Percentiles rank a stretch among this genome's conserved stretches.
These are phyloP conservation scores for Steatornis caripensis DNA, from an alignment of 2,113 vertebrate species.

Conservation along the genomic window DNA sequence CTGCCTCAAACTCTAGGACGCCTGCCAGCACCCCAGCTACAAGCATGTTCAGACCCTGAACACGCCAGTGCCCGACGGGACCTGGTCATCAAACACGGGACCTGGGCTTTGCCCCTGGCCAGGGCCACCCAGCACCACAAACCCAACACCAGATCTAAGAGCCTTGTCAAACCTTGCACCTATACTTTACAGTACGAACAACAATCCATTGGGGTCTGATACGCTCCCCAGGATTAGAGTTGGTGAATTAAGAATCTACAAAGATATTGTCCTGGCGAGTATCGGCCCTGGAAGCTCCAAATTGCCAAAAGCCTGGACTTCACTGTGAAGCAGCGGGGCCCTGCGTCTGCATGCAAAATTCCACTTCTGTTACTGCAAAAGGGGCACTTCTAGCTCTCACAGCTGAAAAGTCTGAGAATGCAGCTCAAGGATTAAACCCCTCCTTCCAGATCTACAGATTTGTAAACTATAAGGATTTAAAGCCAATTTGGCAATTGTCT, in stretches of 20 bases:
- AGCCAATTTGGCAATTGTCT: neutral
- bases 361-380: conserved; percentile 10
- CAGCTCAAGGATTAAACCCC: neutral
- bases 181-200: neutral
- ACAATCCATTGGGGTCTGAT: accelerated
- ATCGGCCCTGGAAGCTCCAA: neutral
- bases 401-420: neutral
- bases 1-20: neutral
- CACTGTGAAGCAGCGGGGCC: neutral
- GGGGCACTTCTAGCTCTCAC: neutral
- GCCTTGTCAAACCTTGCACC: neutral
- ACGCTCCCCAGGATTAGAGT: neutral
- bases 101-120: neutral
- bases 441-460: neutral
- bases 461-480: neutral
- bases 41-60: neutral
- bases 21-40: neutral
- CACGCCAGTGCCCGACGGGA: accelerated
- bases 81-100: neutral
- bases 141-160: neutral
- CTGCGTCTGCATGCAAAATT: neutral
- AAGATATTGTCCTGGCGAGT: neutral
- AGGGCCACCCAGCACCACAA: neutral
- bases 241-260: neutral
- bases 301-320: neutral